Evolutionary conservation across 2,113 vertebrate species (phyloP), one percentile per base, ranked within the genome.

Genomic region (Zosterops lateralis): DNA sequence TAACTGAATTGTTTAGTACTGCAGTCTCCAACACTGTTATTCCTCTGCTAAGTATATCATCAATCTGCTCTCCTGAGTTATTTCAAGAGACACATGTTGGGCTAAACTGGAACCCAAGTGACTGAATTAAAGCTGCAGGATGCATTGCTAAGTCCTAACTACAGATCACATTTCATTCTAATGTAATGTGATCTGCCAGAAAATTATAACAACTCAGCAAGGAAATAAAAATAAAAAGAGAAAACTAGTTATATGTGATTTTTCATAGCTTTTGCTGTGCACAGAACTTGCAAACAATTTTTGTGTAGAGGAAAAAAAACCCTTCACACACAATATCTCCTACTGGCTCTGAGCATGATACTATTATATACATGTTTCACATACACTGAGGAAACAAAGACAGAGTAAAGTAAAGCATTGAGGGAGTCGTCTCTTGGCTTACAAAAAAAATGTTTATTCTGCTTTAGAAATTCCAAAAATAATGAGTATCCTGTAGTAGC

Each of bases 21-120:
- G 44, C 60, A 85, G 84, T 73, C n/a, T 94, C 42, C 60, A 62
- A 40, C 0, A 2, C 67, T 92, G 51, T 91, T 93, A 78, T 91
- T 89, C 44, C 78, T 95, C 60, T 73, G 56, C 84, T 95, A 91
- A 90, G 68, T 84, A 84, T 87, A 87, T 72, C 81, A 94, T 93
- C 89, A 95, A 81, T 95, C 79, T 90, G 76, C 56, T 95, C 62
- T 94, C 81, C 64, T 87, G 74, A 92, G 48, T 93, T 95, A 90
- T 92, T 95, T 93, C 58, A 62, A 89, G 74, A 96, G 91, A 92
- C 51, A 91, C 66, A 72, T 77, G 36, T 92, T 70, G 79, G 70
- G 82, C 74, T 70, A 66, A 92, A 81, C 85, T 58, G 5, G 89
- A 95, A 57, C 47, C 71, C 32, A 83, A 77, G 61, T 51, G 62